These are phyloP conservation scores for Ectropis crepuscularia DNA, from an alignment of 2,888 invertebrate genomes.

Conservation along the genomic window DNA sequence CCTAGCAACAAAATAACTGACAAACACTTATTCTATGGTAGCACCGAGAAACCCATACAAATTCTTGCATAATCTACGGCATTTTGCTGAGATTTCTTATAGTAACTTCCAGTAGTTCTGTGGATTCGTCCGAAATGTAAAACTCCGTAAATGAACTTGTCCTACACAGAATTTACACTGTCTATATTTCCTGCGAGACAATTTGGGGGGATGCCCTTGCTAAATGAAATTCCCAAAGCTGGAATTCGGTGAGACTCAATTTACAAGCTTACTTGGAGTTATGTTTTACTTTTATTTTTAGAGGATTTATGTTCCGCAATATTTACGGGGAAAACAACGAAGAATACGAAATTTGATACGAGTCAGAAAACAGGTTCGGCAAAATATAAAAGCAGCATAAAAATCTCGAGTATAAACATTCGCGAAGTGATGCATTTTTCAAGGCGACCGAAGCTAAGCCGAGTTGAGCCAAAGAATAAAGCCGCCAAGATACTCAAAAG, in stretches of 20 bases:
- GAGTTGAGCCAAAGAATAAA: constrained; percentile 8
- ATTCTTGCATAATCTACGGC: not conserved
- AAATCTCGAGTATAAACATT: constrained; percentile 16
- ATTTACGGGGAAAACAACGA: not conserved
- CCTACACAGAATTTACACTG: constrained; percentile 62
- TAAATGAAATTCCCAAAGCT: constrained; percentile 71
- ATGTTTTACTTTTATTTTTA: constrained; percentile 32
- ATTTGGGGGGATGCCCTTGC: constrained; percentile 67
- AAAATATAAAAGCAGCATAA: constrained; percentile 13
- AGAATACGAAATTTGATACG: constrained; percentile 2
- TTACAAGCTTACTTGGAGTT: constrained; percentile 46
- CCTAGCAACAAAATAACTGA: not conserved
- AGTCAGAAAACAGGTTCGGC: not conserved
- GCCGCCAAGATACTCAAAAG: not conserved
- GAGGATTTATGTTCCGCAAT: not conserved
- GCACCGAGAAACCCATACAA: not conserved
- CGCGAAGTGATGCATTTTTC: constrained; percentile 23
- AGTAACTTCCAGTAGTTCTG: constrained; percentile 5
- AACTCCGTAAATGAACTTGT: constrained; percentile 48
- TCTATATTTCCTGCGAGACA: constrained; percentile 57
- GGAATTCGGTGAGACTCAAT: constrained; percentile 57
- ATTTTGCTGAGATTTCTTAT: not conserved
- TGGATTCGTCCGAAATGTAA: constrained; percentile 22
- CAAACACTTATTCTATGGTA: constrained; percentile 3
- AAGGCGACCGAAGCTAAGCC: constrained; percentile 20